Evolutionary conservation across 2,113 vertebrate species (phyloP).

Genomic region (Alectura lathami): DNA sequence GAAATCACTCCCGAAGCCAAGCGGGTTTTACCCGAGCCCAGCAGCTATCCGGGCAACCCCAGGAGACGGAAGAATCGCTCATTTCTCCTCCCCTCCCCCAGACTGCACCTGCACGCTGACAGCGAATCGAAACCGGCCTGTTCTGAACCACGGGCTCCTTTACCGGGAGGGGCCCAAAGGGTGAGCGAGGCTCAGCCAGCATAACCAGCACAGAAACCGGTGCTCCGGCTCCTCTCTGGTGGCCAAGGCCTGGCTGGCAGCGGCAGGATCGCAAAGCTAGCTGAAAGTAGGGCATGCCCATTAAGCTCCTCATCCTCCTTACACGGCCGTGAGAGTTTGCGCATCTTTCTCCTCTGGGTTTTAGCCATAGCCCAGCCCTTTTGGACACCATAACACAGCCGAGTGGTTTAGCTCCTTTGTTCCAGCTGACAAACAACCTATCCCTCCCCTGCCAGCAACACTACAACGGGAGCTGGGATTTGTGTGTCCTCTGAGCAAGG

Average conservation of each 20-base stretch:
- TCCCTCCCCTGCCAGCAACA: not conserved
- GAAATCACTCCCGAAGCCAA: not conserved
- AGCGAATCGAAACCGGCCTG: slow-evolving; percentile 45
- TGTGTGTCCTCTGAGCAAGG: slow-evolving; percentile 47
- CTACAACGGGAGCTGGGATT: slow-evolving; percentile 26
- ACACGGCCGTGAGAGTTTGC: not conserved
- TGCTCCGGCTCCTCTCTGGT: not conserved
- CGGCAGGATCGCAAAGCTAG: not conserved
- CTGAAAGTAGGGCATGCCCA: slow-evolving; percentile 49
- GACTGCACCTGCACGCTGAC: slow-evolving; percentile 50
- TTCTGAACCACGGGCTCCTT: slow-evolving; percentile 44
- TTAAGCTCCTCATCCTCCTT: slow-evolving; percentile 26
- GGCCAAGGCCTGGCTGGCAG: not conserved
- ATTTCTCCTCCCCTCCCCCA: slow-evolving; percentile 38
- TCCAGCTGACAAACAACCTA: slow-evolving; percentile 34
- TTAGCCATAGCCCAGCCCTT: slow-evolving; percentile 43
- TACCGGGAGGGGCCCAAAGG: slow-evolving; percentile 33
- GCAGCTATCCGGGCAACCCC: not conserved
- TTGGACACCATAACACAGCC: slow-evolving; percentile 46
- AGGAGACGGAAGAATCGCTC: not conserved
- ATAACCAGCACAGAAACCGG: slow-evolving; percentile 16
- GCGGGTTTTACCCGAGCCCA: not conserved
- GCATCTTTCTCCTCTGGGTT: slow-evolving; percentile 41
- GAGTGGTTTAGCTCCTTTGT: slow-evolving; percentile 47
- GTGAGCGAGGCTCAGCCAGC: not conserved